phyloP scores from a whole-genome alignment of 2,797 vertebrate species.

The Darevskia mixta region DNA sequence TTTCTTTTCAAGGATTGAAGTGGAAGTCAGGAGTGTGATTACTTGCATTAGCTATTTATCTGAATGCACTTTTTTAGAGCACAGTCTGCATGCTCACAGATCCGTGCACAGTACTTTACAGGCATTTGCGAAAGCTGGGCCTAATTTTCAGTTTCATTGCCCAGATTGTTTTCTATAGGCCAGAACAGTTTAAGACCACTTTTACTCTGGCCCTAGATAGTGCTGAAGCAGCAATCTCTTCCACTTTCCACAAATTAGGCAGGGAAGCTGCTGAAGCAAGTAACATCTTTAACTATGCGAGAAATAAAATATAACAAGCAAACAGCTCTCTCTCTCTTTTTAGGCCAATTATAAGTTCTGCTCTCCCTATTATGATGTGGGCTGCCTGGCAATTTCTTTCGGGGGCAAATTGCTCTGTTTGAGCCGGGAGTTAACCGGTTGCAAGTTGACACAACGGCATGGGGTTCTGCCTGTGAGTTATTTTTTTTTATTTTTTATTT shows the following conservation, averaged over 20 bases:
- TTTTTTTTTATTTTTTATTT: too few relatives aligned
- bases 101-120: conserved; percentile 32
- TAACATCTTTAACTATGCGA: conserved; percentile 71
- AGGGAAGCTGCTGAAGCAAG: conserved; percentile 72
- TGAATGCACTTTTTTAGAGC: conserved; percentile 24
- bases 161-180: conserved; percentile 69
- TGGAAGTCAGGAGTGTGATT: not conserved
- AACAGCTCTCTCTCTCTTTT: conserved; percentile 28
- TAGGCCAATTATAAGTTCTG: conserved; percentile 52
- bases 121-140: conserved; percentile 66
- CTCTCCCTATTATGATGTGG: conserved; percentile 26
- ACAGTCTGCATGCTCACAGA: conserved; percentile 20
- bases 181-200: conserved; percentile 67
- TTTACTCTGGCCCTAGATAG: conserved; percentile 67
- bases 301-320: conserved; percentile 52
- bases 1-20: conserved; percentile 5
- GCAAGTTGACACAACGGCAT: not conserved
- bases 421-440: conserved; percentile 39
- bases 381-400: conserved; percentile 36
- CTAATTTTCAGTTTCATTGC: conserved; percentile 68
- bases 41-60: conserved; percentile 18
- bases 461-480: not conserved
- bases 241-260: conserved; percentile 65
- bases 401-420: conserved; percentile 4
- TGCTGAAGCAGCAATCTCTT: conserved; percentile 70